A percentile compares a stretch with the other conserved stretches of the same genome.
Conservation (phyloP, 2,888 invertebrate genomes). For the Brachylomia viminalis region DNA sequence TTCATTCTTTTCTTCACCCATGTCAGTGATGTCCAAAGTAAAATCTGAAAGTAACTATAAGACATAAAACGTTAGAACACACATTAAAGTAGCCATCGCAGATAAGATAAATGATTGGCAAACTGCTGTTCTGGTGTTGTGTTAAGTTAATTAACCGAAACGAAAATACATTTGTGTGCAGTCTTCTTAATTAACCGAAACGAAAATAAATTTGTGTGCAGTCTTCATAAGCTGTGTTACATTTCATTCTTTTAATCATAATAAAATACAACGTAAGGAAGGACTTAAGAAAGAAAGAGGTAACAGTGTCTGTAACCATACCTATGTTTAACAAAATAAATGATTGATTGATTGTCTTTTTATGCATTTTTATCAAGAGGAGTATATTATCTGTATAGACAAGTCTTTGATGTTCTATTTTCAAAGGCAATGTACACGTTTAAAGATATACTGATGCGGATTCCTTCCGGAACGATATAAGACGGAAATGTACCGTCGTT, state of each 20-base stretch:
- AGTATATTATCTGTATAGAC: slow-evolving; percentile 3
- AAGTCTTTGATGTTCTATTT: slow-evolving; percentile 11
- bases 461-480: background rate
- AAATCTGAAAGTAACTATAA: background rate
- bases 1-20: background rate
- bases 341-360: too few relatives aligned
- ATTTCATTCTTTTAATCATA: slow-evolving; percentile 34
- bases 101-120: background rate
- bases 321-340: too few relatives aligned
- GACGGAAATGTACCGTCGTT: background rate
- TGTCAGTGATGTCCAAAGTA: background rate
- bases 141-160: background rate
- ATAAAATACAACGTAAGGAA: slow-evolving; percentile 27
- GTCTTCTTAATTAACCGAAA: background rate
- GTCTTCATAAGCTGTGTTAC: background rate
- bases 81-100: background rate
- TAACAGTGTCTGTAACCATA: too few relatives aligned
- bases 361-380: slow-evolving; percentile 48
- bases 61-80: background rate
- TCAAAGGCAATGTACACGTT: background rate
- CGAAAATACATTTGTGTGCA: background rate
- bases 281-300: background rate
- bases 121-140: too few relatives aligned
- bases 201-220: slow-evolving; percentile 3
- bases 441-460: too few relatives aligned